These are phyloP conservation scores for Delphinus delphis DNA, from an alignment of 2,113 vertebrate genomes.

Conservation along the genomic window DNA sequence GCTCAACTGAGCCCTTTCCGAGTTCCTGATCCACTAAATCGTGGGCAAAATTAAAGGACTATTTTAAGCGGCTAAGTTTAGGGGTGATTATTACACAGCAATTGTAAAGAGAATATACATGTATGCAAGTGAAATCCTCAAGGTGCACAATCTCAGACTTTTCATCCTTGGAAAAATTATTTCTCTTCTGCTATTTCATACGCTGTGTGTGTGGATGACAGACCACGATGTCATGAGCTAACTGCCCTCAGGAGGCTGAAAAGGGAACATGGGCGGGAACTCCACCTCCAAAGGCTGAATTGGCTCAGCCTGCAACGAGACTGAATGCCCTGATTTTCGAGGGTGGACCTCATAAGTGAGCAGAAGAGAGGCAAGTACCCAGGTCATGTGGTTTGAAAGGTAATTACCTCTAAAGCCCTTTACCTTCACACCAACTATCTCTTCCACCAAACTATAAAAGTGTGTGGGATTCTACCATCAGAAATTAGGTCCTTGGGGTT, in stretches of 20 bases:
- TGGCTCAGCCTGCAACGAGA: neutral
- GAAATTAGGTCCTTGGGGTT: neutral
- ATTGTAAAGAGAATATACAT: neutral
- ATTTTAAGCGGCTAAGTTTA: neutral
- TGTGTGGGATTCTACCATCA: neutral
- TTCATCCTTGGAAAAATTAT: neutral
- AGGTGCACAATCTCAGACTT: neutral
- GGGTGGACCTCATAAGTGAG: neutral
- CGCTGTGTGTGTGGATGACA: neutral
- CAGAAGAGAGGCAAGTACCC: neutral
- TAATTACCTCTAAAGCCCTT: neutral
- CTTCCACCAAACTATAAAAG: neutral
- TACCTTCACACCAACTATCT: neutral
- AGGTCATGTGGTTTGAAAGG: neutral
- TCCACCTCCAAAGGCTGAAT: neutral
- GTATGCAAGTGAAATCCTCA: neutral
- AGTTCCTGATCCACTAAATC: neutral
- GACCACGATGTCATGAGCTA: neutral
- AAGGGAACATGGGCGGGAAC: neutral
- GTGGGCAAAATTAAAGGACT: neutral
- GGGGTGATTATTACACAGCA: neutral
- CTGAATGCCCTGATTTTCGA: neutral
- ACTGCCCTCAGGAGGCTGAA: neutral
- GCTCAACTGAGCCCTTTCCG: neutral
- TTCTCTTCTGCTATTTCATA: neutral